Base-by-base conservation (phyloP, 2,113 vertebrate species). In the Dicrurus megarhynchus region DNA sequence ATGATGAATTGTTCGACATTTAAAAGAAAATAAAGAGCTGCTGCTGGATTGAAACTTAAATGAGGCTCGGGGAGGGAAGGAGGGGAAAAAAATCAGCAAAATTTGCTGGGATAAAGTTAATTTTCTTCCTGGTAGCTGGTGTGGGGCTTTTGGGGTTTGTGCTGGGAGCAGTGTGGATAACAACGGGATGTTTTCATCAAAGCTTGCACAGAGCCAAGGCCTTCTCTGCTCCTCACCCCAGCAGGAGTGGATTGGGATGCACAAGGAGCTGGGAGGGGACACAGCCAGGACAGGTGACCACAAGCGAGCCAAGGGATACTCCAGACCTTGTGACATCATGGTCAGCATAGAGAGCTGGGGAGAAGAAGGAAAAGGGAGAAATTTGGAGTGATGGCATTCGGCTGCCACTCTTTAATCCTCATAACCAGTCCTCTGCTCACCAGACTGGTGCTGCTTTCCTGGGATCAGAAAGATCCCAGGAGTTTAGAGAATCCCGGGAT, bases 1-100 rank as follows among this genome's bases (percentile, higher is more conserved):
- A 83, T 64, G 84, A 94, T 84, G 61, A 82, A 84, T 76, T 80
- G 91, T 85, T 96, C 88, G 90, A 76, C 87, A 13, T 64, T 64
- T 33, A 52, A 39, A 75, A 49, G 85, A 68, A 87, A 78, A 80
- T 42, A 33, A n/a, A 73, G 79, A 69, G 32, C 93, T 26, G 65
- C 67, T 69, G 70, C 53, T 35, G 30, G 42, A 52, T 13, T 70
- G 60, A 46, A 82, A 63, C 47, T 69, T 42, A 14, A 63, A 46
- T 3, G 64, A 89, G 73, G 55, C 26, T 35, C 33, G 19, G 13
- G 22, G 35, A 41, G 19, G 14, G 61, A 39, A 15, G 61, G 19
- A 32, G 24, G n/a, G 26, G n/a, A n/a, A 26, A 55, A 52, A 84
- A 68, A 27, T 15, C 2, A 15, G 28, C 30, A 10, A 61, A n/a